phyloP scores from a whole-genome alignment of 2,888 invertebrate species.

The Meghimatium bilineatum region DNA sequence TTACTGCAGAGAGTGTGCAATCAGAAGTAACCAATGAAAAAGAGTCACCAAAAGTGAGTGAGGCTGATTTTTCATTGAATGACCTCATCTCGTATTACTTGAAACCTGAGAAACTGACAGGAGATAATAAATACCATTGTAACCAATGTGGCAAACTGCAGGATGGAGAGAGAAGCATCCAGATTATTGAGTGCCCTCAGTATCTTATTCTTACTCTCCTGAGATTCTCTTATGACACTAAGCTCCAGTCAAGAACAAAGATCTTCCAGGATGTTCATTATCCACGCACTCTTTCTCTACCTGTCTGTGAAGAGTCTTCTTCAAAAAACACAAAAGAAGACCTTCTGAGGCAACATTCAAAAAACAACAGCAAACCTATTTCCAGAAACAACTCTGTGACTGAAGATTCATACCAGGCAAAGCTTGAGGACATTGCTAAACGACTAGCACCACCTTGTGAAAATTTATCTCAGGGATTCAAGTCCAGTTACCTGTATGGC shows the following conservation, averaged over 20 bases:
- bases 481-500: conserved; percentile 80
- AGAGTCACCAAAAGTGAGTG: neutral
- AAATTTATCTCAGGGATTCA: neutral
- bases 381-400: neutral
- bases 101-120: conserved; percentile 86
- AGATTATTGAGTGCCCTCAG: conserved; percentile 85
- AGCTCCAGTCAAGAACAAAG: conserved; percentile 86
- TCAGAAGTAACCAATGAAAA: neutral
- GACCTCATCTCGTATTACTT: conserved; percentile 86
- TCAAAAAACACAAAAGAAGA: neutral
- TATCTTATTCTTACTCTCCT: conserved; percentile 88
- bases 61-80: conserved; percentile 80
- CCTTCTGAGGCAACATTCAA: neutral
- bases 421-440: conserved; percentile 33
- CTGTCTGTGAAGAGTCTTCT: conserved; percentile 49
- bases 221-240: conserved; percentile 87
- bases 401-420: neutral
- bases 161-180: conserved; percentile 86
- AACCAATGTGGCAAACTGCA: conserved; percentile 85
- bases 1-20: neutral
- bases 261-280: conserved; percentile 79
- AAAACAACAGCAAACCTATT: neutral
- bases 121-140: conserved; percentile 90
- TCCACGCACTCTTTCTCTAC: conserved; percentile 73
- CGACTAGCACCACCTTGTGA: conserved; percentile 27